Evolutionary conservation across 2,888 invertebrate species (phyloP).

Genomic region (Acronicta leporina): DNA sequence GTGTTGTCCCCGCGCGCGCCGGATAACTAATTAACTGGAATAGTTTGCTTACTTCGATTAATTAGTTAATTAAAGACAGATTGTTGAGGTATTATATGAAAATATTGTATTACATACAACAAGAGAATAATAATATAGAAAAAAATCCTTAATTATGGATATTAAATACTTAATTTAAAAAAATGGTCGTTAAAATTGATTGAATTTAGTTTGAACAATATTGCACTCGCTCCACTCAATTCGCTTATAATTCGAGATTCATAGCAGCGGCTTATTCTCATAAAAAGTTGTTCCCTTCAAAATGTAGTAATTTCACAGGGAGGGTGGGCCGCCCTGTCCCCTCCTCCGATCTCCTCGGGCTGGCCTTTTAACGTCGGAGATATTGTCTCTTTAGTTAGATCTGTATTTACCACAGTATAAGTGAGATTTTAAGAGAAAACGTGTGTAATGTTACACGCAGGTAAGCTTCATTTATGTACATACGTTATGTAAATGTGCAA

Average conservation of each 20-base stretch:
- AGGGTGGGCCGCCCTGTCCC: slow-evolving; percentile 69
- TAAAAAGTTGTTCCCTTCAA: slow-evolving; percentile 89
- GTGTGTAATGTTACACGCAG: slow-evolving; percentile 36
- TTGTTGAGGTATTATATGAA: slow-evolving; percentile 38
- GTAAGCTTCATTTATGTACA: slow-evolving; percentile 24
- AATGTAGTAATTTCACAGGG: slow-evolving; percentile 87
- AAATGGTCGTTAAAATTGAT: slow-evolving; percentile 13
- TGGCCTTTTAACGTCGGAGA: slow-evolving; percentile 88
- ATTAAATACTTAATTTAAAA: not conserved
- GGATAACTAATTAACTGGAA: slow-evolving; percentile 67
- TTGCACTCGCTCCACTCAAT: slow-evolving; percentile 63
- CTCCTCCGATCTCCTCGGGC: slow-evolving; percentile 75
- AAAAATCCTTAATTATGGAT: not conserved
- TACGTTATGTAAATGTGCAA: slow-evolving; percentile 30
- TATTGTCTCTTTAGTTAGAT: slow-evolving; percentile 88
- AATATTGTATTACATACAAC: slow-evolving; percentile 18
- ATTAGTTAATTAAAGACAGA: slow-evolving; percentile 56
- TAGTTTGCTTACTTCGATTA: slow-evolving; percentile 64
- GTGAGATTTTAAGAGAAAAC: slow-evolving; percentile 69
- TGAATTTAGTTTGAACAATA: slow-evolving; percentile 31
- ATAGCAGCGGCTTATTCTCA: slow-evolving; percentile 88
- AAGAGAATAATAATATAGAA: not conserved
- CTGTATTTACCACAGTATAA: slow-evolving; percentile 84
- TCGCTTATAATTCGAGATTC: slow-evolving; percentile 88
- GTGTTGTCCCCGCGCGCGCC: slow-evolving; percentile 53